Base-by-base conservation (phyloP, 2,797 vertebrate genomes). In the Lithobates pipiens region DNA sequence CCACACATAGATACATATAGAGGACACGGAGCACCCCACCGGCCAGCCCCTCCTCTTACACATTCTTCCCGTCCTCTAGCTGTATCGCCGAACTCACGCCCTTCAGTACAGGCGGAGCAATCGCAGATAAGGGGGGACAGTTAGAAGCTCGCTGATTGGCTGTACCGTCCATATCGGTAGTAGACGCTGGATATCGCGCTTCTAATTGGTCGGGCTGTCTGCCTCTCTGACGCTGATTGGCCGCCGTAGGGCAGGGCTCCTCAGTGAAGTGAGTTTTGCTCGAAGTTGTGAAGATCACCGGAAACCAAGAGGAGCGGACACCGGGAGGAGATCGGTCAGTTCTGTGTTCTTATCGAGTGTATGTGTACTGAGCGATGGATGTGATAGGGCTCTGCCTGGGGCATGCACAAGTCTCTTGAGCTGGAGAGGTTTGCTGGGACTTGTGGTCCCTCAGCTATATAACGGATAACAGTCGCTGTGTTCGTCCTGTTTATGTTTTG, bases 61-160 rank as follows among this genome's bases (percentile, higher is more conserved):
- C 10, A 46, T 46, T 44, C 42, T 11, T 44, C 46, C 50, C 5
- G 50, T 5, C 50, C 50, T 18, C 50, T 13, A 18, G 15, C 50
- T 18, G 13, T 54, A 54, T 13, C 11, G 15, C 10, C 13, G 11
- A 2, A 9, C 44, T 9, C 39, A 46, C 44, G 46, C 44, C 4
- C 75, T 54, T 23, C 57, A 4, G 6, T 13, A 8, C 32, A 25
- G 79, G 46, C 44, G 50, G 29, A 34, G 29, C 32, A 1, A 54
- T 54, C 42, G 0, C 3, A 27, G 11, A 63, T 9, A 39, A 23
- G 23, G 8, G 8, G 23, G 7, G 27, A 36, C 44, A 39, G 39
- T 65, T 63, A 74, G 4, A 10, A 39, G 34, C 69, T 67, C 50
- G 8, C 82, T 76, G 63, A 83, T 83, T 76, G 82, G 82, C 63